Percentiles rank a stretch among this genome's conserved stretches.
These are phyloP conservation scores for Psococerastis gibbosa DNA, from an alignment of 2,888 invertebrate genomes.

Conservation along the genomic window DNA sequence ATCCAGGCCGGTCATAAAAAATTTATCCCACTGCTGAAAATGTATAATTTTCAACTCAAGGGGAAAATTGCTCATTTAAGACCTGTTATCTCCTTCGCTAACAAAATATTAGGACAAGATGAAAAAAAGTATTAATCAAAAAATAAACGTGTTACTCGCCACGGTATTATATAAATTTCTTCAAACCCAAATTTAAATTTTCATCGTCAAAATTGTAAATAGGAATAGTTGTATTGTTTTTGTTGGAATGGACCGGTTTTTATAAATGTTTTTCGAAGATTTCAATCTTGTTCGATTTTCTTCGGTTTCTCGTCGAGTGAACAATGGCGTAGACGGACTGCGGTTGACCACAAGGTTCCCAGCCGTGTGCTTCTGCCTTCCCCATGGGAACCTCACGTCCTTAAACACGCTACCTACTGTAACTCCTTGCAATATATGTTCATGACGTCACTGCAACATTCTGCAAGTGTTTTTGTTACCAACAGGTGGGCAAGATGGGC, in stretches of 20 bases:
- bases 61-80: background rate
- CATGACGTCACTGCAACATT: no score
- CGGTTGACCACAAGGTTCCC: background rate
- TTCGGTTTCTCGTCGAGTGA: slow-evolving; percentile 9
- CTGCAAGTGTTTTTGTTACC: no score
- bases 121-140: slow-evolving; percentile 8
- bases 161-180: slow-evolving; percentile 4
- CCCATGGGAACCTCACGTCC: no score
- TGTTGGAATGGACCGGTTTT: slow-evolving; percentile 3
- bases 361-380: background rate
- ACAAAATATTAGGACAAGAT: slow-evolving; percentile 2
- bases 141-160: slow-evolving; percentile 6
- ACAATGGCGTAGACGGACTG: background rate
- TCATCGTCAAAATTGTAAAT: slow-evolving; percentile 11
- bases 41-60: background rate
- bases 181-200: slow-evolving; percentile 10
- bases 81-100: background rate
- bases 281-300: slow-evolving; percentile 10
- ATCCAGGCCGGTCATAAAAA: no score
- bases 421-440: no score
- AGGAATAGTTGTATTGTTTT: slow-evolving; percentile 10
- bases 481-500: no score
- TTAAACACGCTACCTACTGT: no score
- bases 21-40: background rate
- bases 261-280: slow-evolving; percentile 9